phyloP scores from a whole-genome alignment of 2,113 vertebrate genomes.

The Phylloscopus trochiloides region DNA sequence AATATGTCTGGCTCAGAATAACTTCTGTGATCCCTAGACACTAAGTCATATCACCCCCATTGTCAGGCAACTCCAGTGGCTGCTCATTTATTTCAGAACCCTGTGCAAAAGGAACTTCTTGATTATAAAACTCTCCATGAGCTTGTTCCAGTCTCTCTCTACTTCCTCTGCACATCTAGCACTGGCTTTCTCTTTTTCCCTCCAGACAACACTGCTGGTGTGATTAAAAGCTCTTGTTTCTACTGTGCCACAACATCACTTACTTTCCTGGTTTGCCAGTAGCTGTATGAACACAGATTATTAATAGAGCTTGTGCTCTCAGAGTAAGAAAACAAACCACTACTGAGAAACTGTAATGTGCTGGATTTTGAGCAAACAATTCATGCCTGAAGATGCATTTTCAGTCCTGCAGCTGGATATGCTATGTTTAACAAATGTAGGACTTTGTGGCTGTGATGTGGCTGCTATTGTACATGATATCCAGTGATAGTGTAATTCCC shows the following conservation, averaged over 20 bases:
- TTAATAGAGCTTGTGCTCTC: conserved; percentile 55
- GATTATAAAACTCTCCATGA: conserved; percentile 57
- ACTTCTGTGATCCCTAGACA: conserved; percentile 37
- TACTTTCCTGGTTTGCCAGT: conserved; percentile 59
- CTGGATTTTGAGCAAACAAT: conserved; percentile 21
- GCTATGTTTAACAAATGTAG: background rate
- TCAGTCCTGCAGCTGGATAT: background rate
- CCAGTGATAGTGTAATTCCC: background rate
- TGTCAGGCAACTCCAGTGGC: conserved; percentile 44
- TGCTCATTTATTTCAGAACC: conserved; percentile 61
- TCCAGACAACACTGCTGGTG: conserved; percentile 60
- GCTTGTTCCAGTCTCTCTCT: conserved; percentile 24
- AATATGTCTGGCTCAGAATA: conserved; percentile 28
- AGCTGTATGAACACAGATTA: conserved; percentile 63
- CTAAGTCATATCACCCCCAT: conserved; percentile 18
- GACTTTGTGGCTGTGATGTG: background rate
- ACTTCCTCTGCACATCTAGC: conserved; percentile 39
- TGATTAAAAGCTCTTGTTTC: conserved; percentile 73
- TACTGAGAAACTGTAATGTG: background rate
- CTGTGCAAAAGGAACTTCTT: conserved; percentile 53
- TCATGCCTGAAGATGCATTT: conserved; percentile 18
- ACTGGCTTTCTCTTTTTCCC: conserved; percentile 49
- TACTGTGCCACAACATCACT: conserved; percentile 60
- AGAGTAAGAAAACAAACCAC: conserved; percentile 40
- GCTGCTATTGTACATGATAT: background rate